These are phyloP conservation scores for Emmelina monodactyla DNA, from an alignment of 2,888 invertebrate species.

Conservation along the genomic window DNA sequence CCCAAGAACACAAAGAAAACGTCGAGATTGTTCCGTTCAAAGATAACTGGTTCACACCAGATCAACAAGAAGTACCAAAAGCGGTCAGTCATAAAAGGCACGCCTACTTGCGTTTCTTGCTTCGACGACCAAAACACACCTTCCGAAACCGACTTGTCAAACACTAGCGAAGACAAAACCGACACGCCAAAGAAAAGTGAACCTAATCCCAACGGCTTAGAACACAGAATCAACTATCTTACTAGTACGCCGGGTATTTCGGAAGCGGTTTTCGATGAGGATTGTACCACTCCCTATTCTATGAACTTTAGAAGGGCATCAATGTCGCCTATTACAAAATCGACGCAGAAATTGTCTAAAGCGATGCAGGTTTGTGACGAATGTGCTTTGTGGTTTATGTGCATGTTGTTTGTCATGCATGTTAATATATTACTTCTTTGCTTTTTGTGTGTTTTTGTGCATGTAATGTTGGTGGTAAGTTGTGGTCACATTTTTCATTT, in stretches of 20 bases:
- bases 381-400: constrained; percentile 15
- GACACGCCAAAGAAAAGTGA: constrained; percentile 36
- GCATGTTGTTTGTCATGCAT: constrained; percentile 7
- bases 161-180: constrained; percentile 11
- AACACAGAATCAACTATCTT: constrained; percentile 36
- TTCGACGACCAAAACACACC: constrained; percentile 46
- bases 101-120: constrained; percentile 54
- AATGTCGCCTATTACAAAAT: constrained; percentile 89
- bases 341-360: constrained; percentile 84
- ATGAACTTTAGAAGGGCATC: constrained; percentile 71
- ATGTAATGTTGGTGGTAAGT: background rate
- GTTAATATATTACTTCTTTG: constrained; percentile 9
- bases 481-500: too few species aligned
- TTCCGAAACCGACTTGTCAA: constrained; percentile 29
- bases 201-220: constrained; percentile 20
- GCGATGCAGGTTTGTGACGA: constrained; percentile 89
- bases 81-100: constrained; percentile 31
- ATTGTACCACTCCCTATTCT: constrained; percentile 45
- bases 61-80: constrained; percentile 53
- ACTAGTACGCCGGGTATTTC: constrained; percentile 54
- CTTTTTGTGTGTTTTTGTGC: constrained; percentile 4
- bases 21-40: constrained; percentile 47
- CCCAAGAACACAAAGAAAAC: constrained; percentile 50
- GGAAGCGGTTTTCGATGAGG: constrained; percentile 34
- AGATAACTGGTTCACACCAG: constrained; percentile 35